These are phyloP conservation scores for Diarsia rubi DNA, from an alignment of 2,888 invertebrate species.

Conservation along the genomic window DNA sequence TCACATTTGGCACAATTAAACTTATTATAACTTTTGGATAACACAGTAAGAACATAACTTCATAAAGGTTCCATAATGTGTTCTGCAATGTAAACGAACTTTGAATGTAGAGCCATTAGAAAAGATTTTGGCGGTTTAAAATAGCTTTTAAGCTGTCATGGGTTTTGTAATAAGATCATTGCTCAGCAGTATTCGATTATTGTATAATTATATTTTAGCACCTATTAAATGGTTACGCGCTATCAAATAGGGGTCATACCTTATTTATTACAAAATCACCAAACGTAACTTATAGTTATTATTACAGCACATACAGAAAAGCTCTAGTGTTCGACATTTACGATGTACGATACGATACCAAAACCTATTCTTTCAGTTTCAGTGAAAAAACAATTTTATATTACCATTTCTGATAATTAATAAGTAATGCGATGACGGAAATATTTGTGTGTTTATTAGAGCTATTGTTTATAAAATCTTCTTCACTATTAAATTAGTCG, in stretches of 20 bases:
- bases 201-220: not conserved
- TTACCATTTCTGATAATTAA: not conserved
- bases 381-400: not conserved
- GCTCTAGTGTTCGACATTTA: not conserved
- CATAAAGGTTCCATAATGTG: not conserved
- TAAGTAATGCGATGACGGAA: not conserved
- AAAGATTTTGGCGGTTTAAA: slow-evolving; percentile 2
- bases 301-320: not conserved
- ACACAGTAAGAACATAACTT: too few relatives aligned
- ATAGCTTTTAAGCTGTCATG: slow-evolving; percentile 16
- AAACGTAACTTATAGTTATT: slow-evolving; percentile 8
- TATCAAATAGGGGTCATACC: not conserved
- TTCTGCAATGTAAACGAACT: not conserved
- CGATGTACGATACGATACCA: not conserved
- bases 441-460: slow-evolving; percentile 9
- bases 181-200: slow-evolving; percentile 1
- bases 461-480: slow-evolving; percentile 13
- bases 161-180: not conserved
- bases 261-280: not conserved
- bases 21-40: not conserved
- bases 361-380: not conserved
- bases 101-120: slow-evolving; percentile 6
- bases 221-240: not conserved
- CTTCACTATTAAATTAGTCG: slow-evolving; percentile 6
- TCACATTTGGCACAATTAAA: not conserved